phyloP scores from a whole-genome alignment of 2,113 vertebrate genomes.

The Eretmochelys imbricata region DNA sequence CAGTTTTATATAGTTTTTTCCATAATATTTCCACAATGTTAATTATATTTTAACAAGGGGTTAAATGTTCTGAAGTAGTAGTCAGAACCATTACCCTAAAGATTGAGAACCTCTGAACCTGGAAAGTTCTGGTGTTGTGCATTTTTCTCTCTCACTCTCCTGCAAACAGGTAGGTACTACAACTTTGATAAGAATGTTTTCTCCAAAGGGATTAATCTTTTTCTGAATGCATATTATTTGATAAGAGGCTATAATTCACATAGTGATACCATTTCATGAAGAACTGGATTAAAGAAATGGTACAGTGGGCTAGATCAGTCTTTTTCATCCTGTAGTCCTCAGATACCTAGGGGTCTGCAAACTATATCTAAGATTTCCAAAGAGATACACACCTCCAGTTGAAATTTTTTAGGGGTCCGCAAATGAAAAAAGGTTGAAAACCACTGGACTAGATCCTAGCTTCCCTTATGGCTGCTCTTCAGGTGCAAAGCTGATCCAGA shows the following conservation, averaged over 20 bases:
- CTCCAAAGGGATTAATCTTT: neutral
- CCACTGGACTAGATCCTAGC: neutral
- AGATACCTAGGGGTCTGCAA: too few species aligned
- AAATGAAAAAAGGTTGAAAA: neutral
- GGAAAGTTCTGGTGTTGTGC: neutral
- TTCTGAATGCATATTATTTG: neutral
- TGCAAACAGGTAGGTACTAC: neutral
- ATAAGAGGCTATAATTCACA: neutral
- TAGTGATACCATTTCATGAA: neutral
- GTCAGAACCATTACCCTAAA: neutral
- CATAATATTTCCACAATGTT: neutral
- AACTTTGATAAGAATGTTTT: neutral
- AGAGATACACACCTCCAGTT: too few species aligned
- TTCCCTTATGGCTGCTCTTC: neutral
- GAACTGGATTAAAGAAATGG: neutral
- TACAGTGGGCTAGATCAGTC: neutral
- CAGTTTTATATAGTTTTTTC: constrained; percentile 13
- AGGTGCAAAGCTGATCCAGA: neutral
- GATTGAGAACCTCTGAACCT: neutral
- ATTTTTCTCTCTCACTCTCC: neutral
- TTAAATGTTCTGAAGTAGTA: neutral
- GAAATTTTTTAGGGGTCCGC: too few species aligned
- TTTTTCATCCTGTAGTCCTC: too few species aligned
- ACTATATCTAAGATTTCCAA: too few species aligned
- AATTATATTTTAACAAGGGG: neutral